phyloP scores from a whole-genome alignment of 1,140 invertebrate genomes.

The Bicyclus anynana region DNA sequence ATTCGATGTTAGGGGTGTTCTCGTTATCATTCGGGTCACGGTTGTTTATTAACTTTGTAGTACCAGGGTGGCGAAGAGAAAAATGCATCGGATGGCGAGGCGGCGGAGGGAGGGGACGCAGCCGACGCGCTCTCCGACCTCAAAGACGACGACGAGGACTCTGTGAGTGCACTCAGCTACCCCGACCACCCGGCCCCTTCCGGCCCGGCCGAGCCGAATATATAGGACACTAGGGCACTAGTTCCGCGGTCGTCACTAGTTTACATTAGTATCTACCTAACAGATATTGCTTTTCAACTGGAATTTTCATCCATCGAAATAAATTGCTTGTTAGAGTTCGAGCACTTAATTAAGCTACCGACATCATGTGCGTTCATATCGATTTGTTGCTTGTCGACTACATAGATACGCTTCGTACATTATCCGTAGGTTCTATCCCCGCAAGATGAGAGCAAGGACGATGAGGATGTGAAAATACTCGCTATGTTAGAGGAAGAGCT shows the following conservation, averaged over 20 bases:
- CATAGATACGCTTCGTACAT: conserved; percentile 62
- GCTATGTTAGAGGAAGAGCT: conserved; percentile 86
- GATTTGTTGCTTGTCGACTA: conserved; percentile 55
- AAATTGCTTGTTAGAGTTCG: conserved; percentile 22
- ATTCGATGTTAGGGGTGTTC: background rate
- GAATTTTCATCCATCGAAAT: conserved; percentile 19
- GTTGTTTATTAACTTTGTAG: conserved; percentile 32
- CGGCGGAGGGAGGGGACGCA: conserved; percentile 45
- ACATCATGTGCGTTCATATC: conserved; percentile 42
- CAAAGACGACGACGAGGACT: conserved; percentile 70
- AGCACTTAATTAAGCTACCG: conserved; percentile 32
- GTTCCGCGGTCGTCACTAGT: conserved; percentile 42
- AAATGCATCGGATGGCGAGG: conserved; percentile 47
- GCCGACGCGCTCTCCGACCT: conserved; percentile 64
- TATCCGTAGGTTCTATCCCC: conserved; percentile 70
- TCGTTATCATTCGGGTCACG: conserved; percentile 12
- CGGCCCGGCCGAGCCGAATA: conserved; percentile 37
- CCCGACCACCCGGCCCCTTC: conserved; percentile 25
- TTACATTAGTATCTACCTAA: conserved; percentile 28
- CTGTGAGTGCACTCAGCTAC: conserved; percentile 60
- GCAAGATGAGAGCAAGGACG: conserved; percentile 65
- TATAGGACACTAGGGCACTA: conserved; percentile 64
- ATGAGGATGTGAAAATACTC: conserved; percentile 63
- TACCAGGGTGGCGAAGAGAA: conserved; percentile 59
- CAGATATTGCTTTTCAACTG: background rate